phyloP scores from a whole-genome alignment of 1,140 invertebrate species.

The Orchestia grillus region DNA sequence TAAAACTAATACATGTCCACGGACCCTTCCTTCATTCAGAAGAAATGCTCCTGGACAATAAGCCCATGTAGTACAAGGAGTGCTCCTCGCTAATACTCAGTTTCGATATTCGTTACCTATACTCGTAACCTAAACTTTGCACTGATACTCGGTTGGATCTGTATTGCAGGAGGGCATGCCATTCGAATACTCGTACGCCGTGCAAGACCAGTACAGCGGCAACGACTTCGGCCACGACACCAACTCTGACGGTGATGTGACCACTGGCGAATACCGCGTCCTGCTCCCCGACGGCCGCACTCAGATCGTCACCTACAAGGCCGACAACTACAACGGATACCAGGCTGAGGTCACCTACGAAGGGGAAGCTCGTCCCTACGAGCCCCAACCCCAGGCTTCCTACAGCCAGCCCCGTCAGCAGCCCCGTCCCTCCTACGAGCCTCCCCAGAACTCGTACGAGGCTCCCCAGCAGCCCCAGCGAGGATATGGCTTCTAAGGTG shows the following conservation, averaged over 20 bases:
- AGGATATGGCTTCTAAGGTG: conserved; percentile 28
- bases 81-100: too few species aligned
- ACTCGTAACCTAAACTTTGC: too few species aligned
- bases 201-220: conserved; percentile 60
- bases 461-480: conserved; percentile 46
- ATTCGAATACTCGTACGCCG: conserved; percentile 60
- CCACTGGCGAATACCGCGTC: conserved; percentile 63
- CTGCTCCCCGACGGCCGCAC: conserved; percentile 66
- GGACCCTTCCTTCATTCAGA: too few species aligned
- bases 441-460: conserved; percentile 46
- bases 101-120: too few species aligned
- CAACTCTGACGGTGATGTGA: conserved; percentile 61
- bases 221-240: conserved; percentile 66
- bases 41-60: too few species aligned
- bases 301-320: conserved; percentile 66
- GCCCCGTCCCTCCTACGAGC: conserved; percentile 34
- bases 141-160: not conserved
- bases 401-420: conserved; percentile 52
- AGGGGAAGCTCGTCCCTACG: conserved; percentile 59
- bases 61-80: too few species aligned
- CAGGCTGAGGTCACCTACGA: conserved; percentile 67
- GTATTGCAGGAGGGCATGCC: conserved; percentile 58
- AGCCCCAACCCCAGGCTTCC: conserved; percentile 54
- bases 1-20: too few species aligned
- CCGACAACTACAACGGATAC: conserved; percentile 62